A percentile compares a stretch with the other conserved stretches of the same genome.
Conservation (phyloP, 2,797 vertebrate species). For the Enteromius viviparus region DNA sequence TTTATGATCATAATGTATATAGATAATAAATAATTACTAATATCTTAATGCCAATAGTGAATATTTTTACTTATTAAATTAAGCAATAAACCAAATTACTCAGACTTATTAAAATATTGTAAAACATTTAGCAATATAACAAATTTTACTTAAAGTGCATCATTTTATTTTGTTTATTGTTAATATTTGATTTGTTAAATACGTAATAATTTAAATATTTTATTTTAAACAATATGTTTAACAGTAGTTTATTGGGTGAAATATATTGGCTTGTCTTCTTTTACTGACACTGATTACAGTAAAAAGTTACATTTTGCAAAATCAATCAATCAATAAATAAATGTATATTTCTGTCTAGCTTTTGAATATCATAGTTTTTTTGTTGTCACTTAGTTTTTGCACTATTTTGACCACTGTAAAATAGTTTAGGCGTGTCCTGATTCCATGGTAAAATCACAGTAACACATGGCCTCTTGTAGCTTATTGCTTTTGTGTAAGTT, state of each 20-base stretch:
- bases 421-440: not conserved
- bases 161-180: not conserved
- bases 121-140: not conserved
- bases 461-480: not conserved
- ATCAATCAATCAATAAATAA: too few species aligned
- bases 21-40: not conserved
- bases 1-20: not conserved
- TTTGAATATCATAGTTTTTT: not conserved
- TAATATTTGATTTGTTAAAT: not conserved
- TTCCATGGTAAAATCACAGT: not conserved
- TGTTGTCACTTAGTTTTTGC: not conserved
- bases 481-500: slow-evolving; percentile 14
- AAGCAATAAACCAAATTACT: not conserved
- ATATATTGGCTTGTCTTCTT: not conserved
- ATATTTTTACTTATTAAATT: not conserved
- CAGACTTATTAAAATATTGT: too few species aligned
- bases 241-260: not conserved
- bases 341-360: not conserved
- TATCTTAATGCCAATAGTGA: not conserved
- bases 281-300: not conserved
- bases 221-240: not conserved
- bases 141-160: not conserved
- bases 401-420: not conserved
- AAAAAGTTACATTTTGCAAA: not conserved
- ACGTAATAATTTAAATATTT: not conserved